These are phyloP conservation scores for Fragum fragum DNA, from an alignment of 2,888 invertebrate species.

Conservation along the genomic window DNA sequence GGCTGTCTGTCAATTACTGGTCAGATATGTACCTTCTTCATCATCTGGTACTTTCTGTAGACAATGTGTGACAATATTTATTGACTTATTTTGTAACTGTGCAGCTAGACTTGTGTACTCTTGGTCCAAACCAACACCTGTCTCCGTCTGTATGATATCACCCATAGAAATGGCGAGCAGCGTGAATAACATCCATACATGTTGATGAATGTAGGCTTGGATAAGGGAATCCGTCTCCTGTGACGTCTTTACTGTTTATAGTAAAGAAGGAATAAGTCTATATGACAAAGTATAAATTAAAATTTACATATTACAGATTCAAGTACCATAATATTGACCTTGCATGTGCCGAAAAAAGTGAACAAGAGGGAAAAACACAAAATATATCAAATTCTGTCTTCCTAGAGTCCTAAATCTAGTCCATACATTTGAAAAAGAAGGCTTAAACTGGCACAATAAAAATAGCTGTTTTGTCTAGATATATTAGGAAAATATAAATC, in stretches of 20 bases:
- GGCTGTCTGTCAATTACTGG: too few relatives aligned
- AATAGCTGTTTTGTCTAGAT: too few relatives aligned
- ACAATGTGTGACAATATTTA: constrained; percentile 80
- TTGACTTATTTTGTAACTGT: constrained; percentile 82
- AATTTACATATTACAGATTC: too few relatives aligned
- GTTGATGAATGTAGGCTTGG: constrained; percentile 85
- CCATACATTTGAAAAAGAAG: too few relatives aligned
- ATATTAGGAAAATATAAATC: too few relatives aligned
- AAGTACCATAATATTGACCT: too few relatives aligned
- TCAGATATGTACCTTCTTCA: constrained; percentile 76
- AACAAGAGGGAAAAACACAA: too few relatives aligned
- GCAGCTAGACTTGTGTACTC: constrained; percentile 82
- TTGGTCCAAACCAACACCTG: constrained; percentile 67
- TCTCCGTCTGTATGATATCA: constrained; percentile 76
- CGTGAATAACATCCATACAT: constrained; percentile 85
- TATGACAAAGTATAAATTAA: too few relatives aligned
- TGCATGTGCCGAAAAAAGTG: too few relatives aligned
- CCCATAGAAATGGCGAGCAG: constrained; percentile 83
- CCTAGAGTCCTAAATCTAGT: too few relatives aligned
- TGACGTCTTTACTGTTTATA: constrained; percentile 78
- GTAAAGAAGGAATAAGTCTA: not conserved
- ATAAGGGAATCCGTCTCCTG: constrained; percentile 82
- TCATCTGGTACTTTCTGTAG: constrained; percentile 80
- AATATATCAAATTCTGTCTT: too few relatives aligned
- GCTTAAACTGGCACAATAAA: too few relatives aligned